Percentiles rank a stretch among this genome's conserved stretches.
These are phyloP conservation scores for Notechis scutatus DNA, from an alignment of 2,113 vertebrate species.

Conservation along the genomic window DNA sequence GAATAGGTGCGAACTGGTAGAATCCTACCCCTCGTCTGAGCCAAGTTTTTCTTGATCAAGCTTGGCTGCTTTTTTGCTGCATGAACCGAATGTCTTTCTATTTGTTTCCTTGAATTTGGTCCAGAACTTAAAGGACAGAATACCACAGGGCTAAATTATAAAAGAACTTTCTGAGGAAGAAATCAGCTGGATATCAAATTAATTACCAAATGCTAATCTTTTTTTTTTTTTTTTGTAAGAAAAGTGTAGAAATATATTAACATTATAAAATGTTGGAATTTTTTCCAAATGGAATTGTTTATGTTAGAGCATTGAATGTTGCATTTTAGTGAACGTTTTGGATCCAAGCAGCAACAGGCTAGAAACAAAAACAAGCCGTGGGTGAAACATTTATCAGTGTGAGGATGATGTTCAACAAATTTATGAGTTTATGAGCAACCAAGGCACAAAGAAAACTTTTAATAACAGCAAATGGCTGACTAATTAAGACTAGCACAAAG, in stretches of 20 bases:
- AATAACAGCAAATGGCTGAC: constrained; percentile 38
- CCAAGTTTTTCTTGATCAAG: neutral
- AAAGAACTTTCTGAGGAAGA: neutral
- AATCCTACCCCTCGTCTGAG: too few relatives aligned
- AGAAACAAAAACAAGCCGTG: constrained; percentile 10
- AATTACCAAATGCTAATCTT: neutral
- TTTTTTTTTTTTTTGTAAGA: neutral
- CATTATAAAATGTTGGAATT: neutral
- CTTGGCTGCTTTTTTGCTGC: neutral
- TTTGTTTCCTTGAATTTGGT: neutral
- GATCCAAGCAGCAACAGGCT: constrained; percentile 37
- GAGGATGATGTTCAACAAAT: constrained; percentile 25
- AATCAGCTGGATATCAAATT: neutral
- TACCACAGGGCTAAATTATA: neutral
- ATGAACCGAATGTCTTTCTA: neutral
- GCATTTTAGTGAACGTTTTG: constrained; percentile 24
- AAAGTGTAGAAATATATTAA: neutral
- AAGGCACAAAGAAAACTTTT: constrained; percentile 43
- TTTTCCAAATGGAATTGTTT: neutral
- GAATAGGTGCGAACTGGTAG: too few relatives aligned
- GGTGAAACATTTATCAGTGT: constrained; percentile 44
- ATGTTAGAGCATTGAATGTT: neutral
- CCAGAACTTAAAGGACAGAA: neutral
- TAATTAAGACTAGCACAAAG: constrained; percentile 26
- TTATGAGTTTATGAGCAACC: constrained; percentile 34